Evolutionary conservation across 2,888 invertebrate genomes (phyloP), one percentile per base, ranked within the genome.

Genomic region (Pyrochroa serraticornis): DNA sequence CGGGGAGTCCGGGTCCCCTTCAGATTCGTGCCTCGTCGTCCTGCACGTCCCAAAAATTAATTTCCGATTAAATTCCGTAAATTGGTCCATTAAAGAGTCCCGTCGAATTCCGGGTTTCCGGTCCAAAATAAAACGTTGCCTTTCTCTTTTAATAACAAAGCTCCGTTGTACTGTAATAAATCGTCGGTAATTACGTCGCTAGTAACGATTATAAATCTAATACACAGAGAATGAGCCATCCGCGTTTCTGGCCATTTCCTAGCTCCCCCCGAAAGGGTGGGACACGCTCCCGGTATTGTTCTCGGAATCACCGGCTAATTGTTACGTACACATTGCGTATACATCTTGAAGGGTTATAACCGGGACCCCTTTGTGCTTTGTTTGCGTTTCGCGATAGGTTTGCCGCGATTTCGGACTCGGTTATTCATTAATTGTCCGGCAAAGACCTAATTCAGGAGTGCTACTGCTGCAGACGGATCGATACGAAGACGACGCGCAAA

Each of bases 131-230:
- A 54, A 62, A 59, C 51, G 48, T 6, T 52, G 57, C 53, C 52
- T 53, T 53, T 60, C 59, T 53, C 56, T 56, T 60, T 62, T 62
- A 60, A 62, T 62, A 62, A 62, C 46, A 56, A 59, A 49, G 37
- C 47, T 52, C 58, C 53, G 54, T 56, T 56, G 46, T 49, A 50
- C 53, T 38, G 38, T 57, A 62, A 60, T 62, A 62, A 62, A 62
- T 62, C 54, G 54, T 57, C 31, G 31, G 60, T 62, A 60, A 62
- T 62, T 62, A 58, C 59, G 49, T 54, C 44, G 58, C 41, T 49
- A 53, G 46, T 57, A 59, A 57, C 62, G 62, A 60, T 60, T 62
- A 62, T 62, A 60, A 62, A 62, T 62, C 50, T 62, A 49, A 60
- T 58, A 51, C 52, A 60, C 52, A 51, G 49, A 48, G 48, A 52